A percentile compares a stretch with the other conserved stretches of the same genome.
These are phyloP conservation scores for Plagodis pulveraria DNA, from an alignment of 2,888 invertebrate genomes.

Conservation along the genomic window DNA sequence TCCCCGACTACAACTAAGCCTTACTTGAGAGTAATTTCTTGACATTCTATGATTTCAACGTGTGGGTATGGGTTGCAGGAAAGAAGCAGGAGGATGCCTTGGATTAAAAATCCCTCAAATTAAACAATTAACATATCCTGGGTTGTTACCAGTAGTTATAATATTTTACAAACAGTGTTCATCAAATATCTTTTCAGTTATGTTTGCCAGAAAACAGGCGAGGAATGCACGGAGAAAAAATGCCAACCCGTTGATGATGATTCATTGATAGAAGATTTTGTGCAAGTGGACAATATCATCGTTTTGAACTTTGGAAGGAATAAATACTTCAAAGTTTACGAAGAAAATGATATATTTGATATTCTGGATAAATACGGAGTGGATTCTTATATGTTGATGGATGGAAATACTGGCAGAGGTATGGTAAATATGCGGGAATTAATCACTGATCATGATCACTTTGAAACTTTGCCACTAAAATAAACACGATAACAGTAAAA, in stretches of 20 bases:
- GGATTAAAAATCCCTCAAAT: too few species aligned
- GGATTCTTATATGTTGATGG: constrained; percentile 84
- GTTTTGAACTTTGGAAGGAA: constrained; percentile 76
- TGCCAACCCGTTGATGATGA: constrained; percentile 58
- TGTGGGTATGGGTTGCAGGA: too few species aligned
- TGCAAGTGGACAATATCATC: constrained; percentile 52
- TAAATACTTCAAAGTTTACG: constrained; percentile 78
- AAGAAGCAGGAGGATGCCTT: too few species aligned
- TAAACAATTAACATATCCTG: too few species aligned
- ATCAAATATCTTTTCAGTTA: constrained; percentile 5
- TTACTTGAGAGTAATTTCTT: too few species aligned
- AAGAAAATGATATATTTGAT: constrained; percentile 75
- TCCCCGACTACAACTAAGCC: too few species aligned
- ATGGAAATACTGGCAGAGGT: constrained; percentile 91
- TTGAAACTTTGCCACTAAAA: too few species aligned
- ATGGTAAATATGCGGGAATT: too few species aligned
- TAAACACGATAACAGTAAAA: too few species aligned
- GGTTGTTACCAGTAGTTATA: not conserved
- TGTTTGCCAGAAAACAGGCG: constrained; percentile 49
- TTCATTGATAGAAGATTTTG: constrained; percentile 52
- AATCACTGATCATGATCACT: too few species aligned
- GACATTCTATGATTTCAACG: too few species aligned
- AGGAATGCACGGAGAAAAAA: constrained; percentile 55
- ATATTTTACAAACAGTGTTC: not conserved
- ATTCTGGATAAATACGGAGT: constrained; percentile 68